Conservation (phyloP, 64 coral and sea anemone species). For the Exaiptasia diaphana region DNA sequence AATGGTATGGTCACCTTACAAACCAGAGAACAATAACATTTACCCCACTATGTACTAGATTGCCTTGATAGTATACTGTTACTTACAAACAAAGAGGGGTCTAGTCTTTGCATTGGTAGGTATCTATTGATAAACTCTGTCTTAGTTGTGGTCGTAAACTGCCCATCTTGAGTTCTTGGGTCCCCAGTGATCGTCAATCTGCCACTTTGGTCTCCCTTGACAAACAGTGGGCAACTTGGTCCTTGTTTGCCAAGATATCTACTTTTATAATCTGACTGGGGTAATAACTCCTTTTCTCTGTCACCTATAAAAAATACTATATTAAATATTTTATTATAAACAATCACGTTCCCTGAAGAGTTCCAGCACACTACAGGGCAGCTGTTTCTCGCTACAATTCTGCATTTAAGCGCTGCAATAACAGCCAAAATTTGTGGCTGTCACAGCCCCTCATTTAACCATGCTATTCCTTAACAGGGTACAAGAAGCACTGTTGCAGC, state of each 20-base stretch:
- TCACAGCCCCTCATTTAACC: too few species aligned
- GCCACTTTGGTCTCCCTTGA: slow-evolving; percentile 34
- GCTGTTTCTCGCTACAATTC: too few species aligned
- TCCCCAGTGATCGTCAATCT: slow-evolving; percentile 80
- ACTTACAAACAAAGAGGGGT: slow-evolving; percentile 61
- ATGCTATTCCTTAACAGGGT: too few species aligned
- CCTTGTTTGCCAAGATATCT: slow-evolving; percentile 65
- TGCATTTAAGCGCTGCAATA: too few species aligned
- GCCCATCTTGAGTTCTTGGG: slow-evolving; percentile 58
- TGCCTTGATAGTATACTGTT: not conserved
- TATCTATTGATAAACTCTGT: slow-evolving; percentile 76
- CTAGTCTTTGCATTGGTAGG: slow-evolving; percentile 43
- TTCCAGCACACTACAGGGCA: too few species aligned
- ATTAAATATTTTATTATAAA: too few species aligned
- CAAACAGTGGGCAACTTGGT: slow-evolving; percentile 31
- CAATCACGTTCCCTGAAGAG: too few species aligned
- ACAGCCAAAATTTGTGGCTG: too few species aligned
- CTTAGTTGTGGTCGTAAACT: slow-evolving; percentile 84
- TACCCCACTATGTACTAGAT: not conserved
- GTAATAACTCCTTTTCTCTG: slow-evolving; percentile 81
- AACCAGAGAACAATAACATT: too few species aligned
- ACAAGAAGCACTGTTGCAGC: too few species aligned
- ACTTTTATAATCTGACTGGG: slow-evolving; percentile 85
- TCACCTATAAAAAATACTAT: slow-evolving; percentile 66
- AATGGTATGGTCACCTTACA: too few species aligned